phyloP scores from a whole-genome alignment of 2,888 invertebrate species.

The Lutraria lutraria region DNA sequence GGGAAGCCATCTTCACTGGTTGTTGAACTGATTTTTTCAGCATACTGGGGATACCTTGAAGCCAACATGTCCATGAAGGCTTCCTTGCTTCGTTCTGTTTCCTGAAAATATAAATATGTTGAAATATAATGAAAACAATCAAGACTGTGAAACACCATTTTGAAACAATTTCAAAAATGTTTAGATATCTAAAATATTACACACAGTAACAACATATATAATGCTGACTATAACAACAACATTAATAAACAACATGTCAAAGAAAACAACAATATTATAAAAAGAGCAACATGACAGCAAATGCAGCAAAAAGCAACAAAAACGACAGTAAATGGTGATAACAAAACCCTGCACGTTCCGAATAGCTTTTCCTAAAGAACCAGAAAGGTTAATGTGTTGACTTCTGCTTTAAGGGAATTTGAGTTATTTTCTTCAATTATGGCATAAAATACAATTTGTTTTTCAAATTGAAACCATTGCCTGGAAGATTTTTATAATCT shows the following conservation, averaged over 20 bases:
- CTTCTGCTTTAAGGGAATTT: too few species aligned
- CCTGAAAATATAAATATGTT: constrained; percentile 71
- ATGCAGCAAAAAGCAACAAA: background rate
- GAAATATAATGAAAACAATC: background rate
- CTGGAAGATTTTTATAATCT: too few species aligned
- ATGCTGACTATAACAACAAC: background rate
- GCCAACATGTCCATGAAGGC: constrained; percentile 81
- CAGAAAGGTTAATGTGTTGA: too few species aligned
- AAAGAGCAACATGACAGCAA: background rate
- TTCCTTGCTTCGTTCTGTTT: constrained; percentile 78
- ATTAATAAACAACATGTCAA: background rate
- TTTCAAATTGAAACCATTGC: too few species aligned
- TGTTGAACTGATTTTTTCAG: constrained; percentile 77
- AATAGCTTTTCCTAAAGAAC: too few species aligned
- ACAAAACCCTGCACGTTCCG: too few species aligned
- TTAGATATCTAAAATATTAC: background rate
- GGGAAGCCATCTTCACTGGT: constrained; percentile 76
- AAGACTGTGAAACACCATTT: background rate
- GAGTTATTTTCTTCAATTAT: too few species aligned
- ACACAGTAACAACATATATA: background rate
- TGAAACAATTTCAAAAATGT: background rate
- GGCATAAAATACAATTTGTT: too few species aligned
- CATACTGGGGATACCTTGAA: constrained; percentile 81
- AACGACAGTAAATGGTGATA: background rate
- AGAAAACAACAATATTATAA: background rate